These are phyloP conservation scores for Keiferia lycopersicella DNA, from an alignment of 2,888 invertebrate genomes.

Conservation along the genomic window DNA sequence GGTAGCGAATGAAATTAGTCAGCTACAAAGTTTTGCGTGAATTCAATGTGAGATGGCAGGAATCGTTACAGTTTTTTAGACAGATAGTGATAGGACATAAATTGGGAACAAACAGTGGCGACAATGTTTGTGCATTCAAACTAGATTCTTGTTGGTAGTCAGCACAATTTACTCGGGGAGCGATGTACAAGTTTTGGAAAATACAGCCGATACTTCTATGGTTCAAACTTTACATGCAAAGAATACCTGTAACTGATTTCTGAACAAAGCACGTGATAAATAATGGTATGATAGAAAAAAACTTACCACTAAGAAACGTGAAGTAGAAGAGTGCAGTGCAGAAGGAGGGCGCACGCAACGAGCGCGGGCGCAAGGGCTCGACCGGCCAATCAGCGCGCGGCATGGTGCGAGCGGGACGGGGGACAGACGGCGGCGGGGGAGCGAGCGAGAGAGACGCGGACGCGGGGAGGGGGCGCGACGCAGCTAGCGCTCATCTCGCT, in stretches of 20 bases:
- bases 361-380: conserved; percentile 11
- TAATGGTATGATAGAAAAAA: not conserved
- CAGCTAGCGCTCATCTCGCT: conserved; percentile 13
- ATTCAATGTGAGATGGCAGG: not conserved
- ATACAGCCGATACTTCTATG: no score
- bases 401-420: conserved; percentile 18
- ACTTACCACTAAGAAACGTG: conserved; percentile 21
- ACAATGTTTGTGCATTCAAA: no score
- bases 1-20: conserved; percentile 7
- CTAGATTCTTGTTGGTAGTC: no score
- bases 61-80: not conserved
- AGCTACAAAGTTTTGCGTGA: not conserved
- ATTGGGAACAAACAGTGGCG: no score
- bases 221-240: no score
- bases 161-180: no score
- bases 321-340: conserved; percentile 18
- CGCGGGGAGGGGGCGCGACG: conserved; percentile 15
- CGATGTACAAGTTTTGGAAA: no score
- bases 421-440: conserved; percentile 18
- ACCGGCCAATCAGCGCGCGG: conserved; percentile 18
- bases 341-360: not conserved
- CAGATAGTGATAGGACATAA: no score
- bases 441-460: conserved; percentile 20
- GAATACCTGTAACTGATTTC: no score
- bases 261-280: not conserved